These are phyloP conservation scores for Peromyscus polionotus DNA, from an alignment of 2,113 vertebrate species.

Conservation along the genomic window DNA sequence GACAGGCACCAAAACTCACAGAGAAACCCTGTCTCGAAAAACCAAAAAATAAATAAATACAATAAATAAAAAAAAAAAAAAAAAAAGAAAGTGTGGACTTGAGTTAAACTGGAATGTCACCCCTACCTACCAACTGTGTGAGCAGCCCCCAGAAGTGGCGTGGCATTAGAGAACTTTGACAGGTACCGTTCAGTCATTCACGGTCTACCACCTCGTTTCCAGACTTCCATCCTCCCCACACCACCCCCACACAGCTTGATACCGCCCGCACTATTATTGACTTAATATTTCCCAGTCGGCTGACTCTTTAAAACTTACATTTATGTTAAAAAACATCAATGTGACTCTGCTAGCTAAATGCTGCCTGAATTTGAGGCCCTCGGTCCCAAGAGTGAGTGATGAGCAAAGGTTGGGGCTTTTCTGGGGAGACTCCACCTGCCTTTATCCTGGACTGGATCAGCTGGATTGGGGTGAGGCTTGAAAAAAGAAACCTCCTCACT, in stretches of 20 bases:
- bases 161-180: not conserved
- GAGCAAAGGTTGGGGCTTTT: not conserved
- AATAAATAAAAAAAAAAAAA: too few species aligned
- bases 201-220: not conserved
- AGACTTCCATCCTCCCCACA: not conserved
- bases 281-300: not conserved
- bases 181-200: not conserved
- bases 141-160: not conserved
- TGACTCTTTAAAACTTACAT: conserved; percentile 34
- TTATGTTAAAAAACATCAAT: not conserved
- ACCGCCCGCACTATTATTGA: not conserved
- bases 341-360: not conserved
- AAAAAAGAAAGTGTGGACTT: not conserved
- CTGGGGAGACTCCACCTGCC: not conserved
- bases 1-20: too few species aligned
- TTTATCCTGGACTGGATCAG: not conserved
- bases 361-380: not conserved
- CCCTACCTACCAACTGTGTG: not conserved
- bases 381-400: not conserved
- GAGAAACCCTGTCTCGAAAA: too few species aligned
- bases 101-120: not conserved
- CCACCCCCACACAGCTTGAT: not conserved
- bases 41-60: too few species aligned
- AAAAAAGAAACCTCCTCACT: not conserved
- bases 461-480: not conserved